Evolutionary conservation across 1,140 invertebrate genomes (phyloP).

Genomic region (Drosophila nigrodunni): DNA sequence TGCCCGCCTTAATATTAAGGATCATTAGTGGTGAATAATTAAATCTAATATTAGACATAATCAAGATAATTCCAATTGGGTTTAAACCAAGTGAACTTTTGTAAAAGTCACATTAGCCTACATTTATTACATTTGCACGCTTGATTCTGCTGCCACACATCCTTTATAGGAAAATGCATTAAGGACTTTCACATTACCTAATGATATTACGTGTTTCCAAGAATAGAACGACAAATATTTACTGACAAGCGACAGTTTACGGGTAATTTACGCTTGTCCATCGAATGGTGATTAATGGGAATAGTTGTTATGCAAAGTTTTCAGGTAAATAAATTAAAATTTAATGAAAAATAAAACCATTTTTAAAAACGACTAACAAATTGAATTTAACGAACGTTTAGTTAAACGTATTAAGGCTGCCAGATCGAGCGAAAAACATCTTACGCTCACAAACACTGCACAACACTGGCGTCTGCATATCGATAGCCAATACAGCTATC

Average conservation of each 20-base stretch:
- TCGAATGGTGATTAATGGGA: too few species aligned
- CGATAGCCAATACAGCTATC: not conserved
- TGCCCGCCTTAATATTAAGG: not conserved
- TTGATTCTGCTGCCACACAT: too few species aligned
- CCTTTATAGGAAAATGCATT: not conserved
- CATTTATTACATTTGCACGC: not conserved
- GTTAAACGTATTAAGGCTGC: not conserved
- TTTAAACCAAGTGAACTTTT: not conserved
- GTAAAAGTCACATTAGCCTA: not conserved
- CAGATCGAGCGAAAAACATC: not conserved
- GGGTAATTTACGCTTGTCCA: not conserved
- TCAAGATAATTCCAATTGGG: not conserved
- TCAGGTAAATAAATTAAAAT: too few species aligned
- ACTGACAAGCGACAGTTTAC: not conserved
- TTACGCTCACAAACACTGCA: not conserved
- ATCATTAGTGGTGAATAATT: not conserved
- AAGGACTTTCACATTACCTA: not conserved
- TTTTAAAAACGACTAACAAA: too few species aligned
- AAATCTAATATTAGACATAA: not conserved
- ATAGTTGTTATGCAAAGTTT: too few species aligned
- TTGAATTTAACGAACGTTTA: conserved; percentile 2
- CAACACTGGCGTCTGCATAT: conserved; percentile 11
- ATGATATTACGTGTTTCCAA: not conserved
- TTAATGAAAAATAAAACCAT: too few species aligned
- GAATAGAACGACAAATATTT: not conserved